Evolutionary conservation across 1,140 invertebrate species (phyloP).

Genomic region (Brachionus asplanchnoidis): DNA sequence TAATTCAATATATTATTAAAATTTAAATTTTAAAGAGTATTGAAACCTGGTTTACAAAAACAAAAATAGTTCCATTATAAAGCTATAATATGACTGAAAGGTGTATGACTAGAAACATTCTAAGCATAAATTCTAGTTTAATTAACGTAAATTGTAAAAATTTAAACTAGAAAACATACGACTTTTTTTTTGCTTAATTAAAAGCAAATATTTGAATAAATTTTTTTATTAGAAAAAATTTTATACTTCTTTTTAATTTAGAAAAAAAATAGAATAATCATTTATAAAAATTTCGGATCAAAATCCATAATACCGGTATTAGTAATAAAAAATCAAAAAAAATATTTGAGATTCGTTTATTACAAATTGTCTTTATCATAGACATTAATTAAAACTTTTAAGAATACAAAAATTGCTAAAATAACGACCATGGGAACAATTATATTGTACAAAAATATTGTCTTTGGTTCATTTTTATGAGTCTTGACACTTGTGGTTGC

Average conservation of each 20-base stretch:
- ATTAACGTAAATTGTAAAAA: background rate
- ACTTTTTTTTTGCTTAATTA: too few species aligned
- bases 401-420: background rate
- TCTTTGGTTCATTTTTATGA: background rate
- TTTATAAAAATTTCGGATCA: background rate
- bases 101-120: background rate
- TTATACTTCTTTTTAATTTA: background rate
- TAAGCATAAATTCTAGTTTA: background rate
- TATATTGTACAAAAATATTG: constrained; percentile 19
- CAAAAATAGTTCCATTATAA: background rate
- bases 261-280: background rate
- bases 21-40: background rate
- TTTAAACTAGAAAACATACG: background rate
- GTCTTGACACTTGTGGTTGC: background rate
- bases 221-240: background rate
- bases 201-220: background rate
- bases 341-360: background rate
- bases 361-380: constrained; percentile 9
- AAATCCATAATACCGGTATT: background rate
- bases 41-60: background rate
- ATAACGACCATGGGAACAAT: background rate
- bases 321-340: background rate
- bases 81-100: background rate
- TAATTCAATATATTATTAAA: background rate
- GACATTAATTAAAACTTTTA: constrained; percentile 20